phyloP scores from a whole-genome alignment of 2,113 vertebrate genomes.

The Sarotherodon lohbergeri region DNA sequence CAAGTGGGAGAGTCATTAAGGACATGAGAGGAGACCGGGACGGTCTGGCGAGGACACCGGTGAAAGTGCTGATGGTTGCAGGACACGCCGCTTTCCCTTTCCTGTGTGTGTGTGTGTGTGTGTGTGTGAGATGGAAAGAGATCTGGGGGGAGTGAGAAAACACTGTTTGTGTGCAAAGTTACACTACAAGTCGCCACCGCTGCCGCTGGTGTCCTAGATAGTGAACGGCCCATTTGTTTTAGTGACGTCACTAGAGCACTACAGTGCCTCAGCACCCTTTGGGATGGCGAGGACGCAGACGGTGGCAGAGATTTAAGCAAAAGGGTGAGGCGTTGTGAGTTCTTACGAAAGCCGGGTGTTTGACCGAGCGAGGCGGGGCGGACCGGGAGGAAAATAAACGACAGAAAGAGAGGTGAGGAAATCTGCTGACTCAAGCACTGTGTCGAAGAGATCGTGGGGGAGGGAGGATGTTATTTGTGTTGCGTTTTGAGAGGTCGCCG shows the following conservation, averaged over 20 bases:
- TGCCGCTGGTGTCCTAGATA: slow-evolving; percentile 41
- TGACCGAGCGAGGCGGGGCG: neutral
- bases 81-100: neutral
- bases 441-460: neutral
- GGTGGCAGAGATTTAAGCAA: neutral
- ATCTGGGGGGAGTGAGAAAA: neutral
- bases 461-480: slow-evolving; percentile 33
- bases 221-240: slow-evolving; percentile 26
- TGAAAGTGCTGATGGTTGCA: slow-evolving; percentile 58
- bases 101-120: neutral
- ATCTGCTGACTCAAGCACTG: slow-evolving; percentile 36
- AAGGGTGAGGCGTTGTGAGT: neutral
- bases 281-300: neutral
- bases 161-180: neutral
- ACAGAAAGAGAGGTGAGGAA: neutral
- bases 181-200: neutral
- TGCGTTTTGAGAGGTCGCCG: slow-evolving; percentile 11
- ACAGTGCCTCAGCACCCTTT: neutral
- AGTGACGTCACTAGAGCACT: slow-evolving; percentile 27
- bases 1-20: slow-evolving; percentile 26
- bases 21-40: slow-evolving; percentile 38
- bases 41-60: slow-evolving; percentile 38
- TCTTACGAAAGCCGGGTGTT: neutral
- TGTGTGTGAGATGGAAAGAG: neutral
- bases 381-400: neutral